Evolutionary conservation across 1,140 invertebrate species (phyloP), one percentile per base, ranked within the genome.

Genomic region (Lepidurus arcticus): DNA sequence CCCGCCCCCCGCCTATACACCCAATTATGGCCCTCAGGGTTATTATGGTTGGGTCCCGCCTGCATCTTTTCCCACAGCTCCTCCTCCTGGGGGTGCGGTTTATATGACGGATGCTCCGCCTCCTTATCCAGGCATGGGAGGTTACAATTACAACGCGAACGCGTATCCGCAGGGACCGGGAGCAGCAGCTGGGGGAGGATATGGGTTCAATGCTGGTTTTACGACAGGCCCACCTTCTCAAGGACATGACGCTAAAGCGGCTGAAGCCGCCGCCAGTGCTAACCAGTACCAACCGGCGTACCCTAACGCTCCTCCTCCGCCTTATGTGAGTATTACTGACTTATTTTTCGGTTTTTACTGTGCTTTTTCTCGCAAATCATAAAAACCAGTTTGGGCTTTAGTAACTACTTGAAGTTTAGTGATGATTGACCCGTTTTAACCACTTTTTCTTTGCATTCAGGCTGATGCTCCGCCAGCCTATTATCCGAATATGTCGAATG

Each of bases 41-140:
- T 95, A 95, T 83, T 97, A 97, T 84, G 95, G 94, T 53, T 98
- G 96, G 94, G 89, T 78, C 1, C 75, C 94, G 76, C 95, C 96
- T 42, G 94, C 94, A 7, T 91, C 91, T 76, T 93, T 93, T 82
- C 90, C 91, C 9, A 86, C 88, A 78, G 84, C 87, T 65, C 92
- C 92, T 53, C 90, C 91, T 82, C 84, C 90, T 88, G 92, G 92
- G 45, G 93, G 95, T 84, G 90, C 90, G 73, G 95, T 98, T 6
- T 98, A 90, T 83, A 94, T 95, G 89, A 94, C 91, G 9, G 92
- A 94, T 82, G 93, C 90, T 83, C 96, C 96, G n/a, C 96, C 96
- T 78, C 96, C 96, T 0, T 98, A 98, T 87, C 95, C 95, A 73
- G 96, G 95, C 73, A 92, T 97, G 81, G 88, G 86, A 78, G 82